Evolutionary conservation across 2,888 invertebrate species (phyloP), one percentile per base, ranked within the genome.

Genomic region (Thera obeliscata): DNA sequence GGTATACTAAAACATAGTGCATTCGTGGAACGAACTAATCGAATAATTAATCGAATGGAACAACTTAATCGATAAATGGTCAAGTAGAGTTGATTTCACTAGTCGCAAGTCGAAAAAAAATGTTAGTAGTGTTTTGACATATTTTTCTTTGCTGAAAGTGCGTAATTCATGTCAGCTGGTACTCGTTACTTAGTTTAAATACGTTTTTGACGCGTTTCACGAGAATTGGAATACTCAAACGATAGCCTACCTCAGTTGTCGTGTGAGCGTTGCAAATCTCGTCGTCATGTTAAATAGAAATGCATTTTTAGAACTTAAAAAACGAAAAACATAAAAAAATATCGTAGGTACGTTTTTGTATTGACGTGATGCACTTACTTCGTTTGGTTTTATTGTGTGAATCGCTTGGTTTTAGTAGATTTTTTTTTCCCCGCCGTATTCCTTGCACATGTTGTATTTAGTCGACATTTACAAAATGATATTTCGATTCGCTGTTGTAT

Each of bases 71-170:
- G 89, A 89, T 89, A 86, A 89, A 93, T 90, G 92, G 93, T 92
- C 90, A 88, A 90, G 94, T 94, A 92, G 94, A 94, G 94, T 94
- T 94, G 94, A 94, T 93, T 94, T 93, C 90, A 91, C 91, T 94
- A 94, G 94, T 94, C 91, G 94, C 94, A 92, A 89, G 92, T 91
- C 89, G 92, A 91, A 91, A 89, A 85, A 75, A 89, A 90, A 89
- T 87, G 93, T 92, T 91, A 84, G 93, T 94, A 94, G 94, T 93
- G 94, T 94, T 94, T 94, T 94, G 94, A 94, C 94, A 93, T 94
- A 90, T 93, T 94, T 94, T 94, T 94, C 94, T 93, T 94, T 94
- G 94, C 94, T 94, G 94, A 94, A 94, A 94, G 94, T 94, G 93
- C 93, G 94, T 94, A 89, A 93, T 92, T 94, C 94, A 92, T 94